Conservation (phyloP, 1,140 invertebrate genomes). For the Formica selysi region DNA sequence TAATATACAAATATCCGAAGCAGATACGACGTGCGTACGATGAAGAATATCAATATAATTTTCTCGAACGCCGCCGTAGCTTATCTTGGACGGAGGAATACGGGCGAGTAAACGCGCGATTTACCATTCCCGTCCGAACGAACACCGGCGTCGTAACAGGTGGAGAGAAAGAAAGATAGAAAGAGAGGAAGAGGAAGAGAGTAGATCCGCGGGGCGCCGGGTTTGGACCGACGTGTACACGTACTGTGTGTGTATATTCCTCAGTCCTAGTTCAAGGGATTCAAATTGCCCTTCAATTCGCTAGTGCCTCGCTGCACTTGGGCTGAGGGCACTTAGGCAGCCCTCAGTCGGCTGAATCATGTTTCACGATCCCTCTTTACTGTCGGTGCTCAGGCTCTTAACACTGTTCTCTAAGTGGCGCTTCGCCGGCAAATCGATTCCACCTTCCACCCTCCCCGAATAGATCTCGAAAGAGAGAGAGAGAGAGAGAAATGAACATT, state of each 20-base stretch:
- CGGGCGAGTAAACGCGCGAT: conserved; percentile 77
- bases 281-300: conserved; percentile 65
- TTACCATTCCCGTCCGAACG: conserved; percentile 63
- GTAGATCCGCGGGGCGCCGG: conserved; percentile 20
- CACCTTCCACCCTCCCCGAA: conserved; percentile 37
- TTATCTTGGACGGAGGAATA: conserved; percentile 73
- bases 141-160: conserved; percentile 66
- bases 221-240: conserved; percentile 25
- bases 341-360: conserved; percentile 63
- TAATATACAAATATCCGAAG: background rate
- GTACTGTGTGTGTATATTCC: conserved; percentile 8
- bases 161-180: conserved; percentile 40
- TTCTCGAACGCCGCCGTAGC: conserved; percentile 74
- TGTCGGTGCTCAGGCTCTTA: conserved; percentile 57
- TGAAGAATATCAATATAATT: conserved; percentile 83
- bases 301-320: conserved; percentile 45
- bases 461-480: background rate
- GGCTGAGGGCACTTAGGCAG: conserved; percentile 38
- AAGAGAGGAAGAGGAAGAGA: conserved; percentile 20
- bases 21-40: background rate
- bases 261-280: conserved; percentile 63
- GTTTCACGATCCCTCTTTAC: conserved; percentile 64
- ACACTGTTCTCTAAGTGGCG: conserved; percentile 62
- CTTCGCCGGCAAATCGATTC: conserved; percentile 59
- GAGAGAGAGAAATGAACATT: conserved; percentile 14